phyloP scores from a whole-genome alignment of 92 coral and sea anemone species.

The Phenganax marumi region DNA sequence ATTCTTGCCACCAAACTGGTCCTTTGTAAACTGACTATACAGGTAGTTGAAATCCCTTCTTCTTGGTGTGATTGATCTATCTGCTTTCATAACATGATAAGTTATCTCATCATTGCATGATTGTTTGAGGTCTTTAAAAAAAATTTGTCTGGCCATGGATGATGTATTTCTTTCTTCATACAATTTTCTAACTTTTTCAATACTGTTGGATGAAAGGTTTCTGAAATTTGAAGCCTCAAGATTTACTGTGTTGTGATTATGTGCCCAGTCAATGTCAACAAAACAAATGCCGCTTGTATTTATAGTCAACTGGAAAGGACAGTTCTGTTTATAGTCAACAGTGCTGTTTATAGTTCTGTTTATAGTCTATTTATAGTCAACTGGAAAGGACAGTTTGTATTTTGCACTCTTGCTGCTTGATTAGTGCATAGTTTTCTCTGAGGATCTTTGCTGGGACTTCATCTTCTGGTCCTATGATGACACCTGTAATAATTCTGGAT shows the following conservation, averaged over 20 bases:
- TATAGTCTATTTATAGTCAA: no score
- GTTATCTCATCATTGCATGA: slow-evolving; percentile 59
- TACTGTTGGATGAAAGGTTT: slow-evolving; percentile 57
- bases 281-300: slow-evolving; percentile 51
- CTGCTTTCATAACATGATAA: slow-evolving; percentile 65
- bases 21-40: slow-evolving; percentile 57
- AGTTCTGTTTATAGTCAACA: no score
- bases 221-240: slow-evolving; percentile 62
- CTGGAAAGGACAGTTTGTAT: slow-evolving; percentile 71
- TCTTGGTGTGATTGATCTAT: slow-evolving; percentile 62
- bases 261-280: slow-evolving; percentile 66
- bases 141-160: slow-evolving; percentile 63
- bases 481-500: slow-evolving; percentile 58
- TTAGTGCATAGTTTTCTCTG: slow-evolving; percentile 46
- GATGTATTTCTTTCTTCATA: slow-evolving; percentile 70
- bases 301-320: slow-evolving; percentile 60
- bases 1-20: slow-evolving; percentile 60
- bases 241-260: slow-evolving; percentile 57
- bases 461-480: slow-evolving; percentile 58
- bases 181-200: slow-evolving; percentile 55
- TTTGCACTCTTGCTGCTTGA: slow-evolving; percentile 67
- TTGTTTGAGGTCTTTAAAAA: slow-evolving; percentile 52
- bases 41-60: slow-evolving; percentile 62
- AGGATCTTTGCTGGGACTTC: slow-evolving; percentile 64
- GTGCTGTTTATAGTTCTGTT: no score